phyloP scores from a whole-genome alignment of 2,113 vertebrate species.

The Amia ocellicauda region DNA sequence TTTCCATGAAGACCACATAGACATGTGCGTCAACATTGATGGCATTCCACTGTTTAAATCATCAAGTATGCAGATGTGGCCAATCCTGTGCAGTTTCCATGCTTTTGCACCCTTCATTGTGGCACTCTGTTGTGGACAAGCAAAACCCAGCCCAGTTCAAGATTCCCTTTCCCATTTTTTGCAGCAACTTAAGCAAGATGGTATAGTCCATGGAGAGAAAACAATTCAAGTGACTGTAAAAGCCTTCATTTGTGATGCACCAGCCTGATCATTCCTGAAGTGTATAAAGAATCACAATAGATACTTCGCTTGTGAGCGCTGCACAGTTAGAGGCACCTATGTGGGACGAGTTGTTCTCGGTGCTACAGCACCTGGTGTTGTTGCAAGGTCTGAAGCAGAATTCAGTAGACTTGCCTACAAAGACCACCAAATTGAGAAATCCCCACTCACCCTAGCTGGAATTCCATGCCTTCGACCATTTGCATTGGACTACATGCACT shows the following conservation, averaged over 20 bases:
- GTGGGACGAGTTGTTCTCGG: slow-evolving; percentile 16
- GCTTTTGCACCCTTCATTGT: slow-evolving; percentile 29
- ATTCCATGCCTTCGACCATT: slow-evolving; percentile 20
- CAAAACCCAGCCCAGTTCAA: slow-evolving; percentile 22
- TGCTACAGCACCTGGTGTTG: slow-evolving; percentile 7
- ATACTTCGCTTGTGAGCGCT: slow-evolving; percentile 25
- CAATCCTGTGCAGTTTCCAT: slow-evolving; percentile 21
- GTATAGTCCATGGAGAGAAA: background rate
- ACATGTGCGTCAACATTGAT: slow-evolving; percentile 29
- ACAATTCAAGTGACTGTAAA: background rate
- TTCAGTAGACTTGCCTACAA: slow-evolving; percentile 19
- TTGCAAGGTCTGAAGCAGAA: slow-evolving; percentile 11
- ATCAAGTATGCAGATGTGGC: slow-evolving; percentile 23
- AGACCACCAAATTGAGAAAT: slow-evolving; percentile 20
- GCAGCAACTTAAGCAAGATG: slow-evolving; percentile 23
- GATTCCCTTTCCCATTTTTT: slow-evolving; percentile 21
- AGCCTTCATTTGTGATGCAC: slow-evolving; percentile 22
- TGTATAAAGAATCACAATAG: slow-evolving; percentile 25
- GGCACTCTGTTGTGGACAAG: slow-evolving; percentile 26
- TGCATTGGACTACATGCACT: too few species aligned
- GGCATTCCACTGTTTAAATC: slow-evolving; percentile 31
- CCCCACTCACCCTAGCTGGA: slow-evolving; percentile 25
- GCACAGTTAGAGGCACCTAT: slow-evolving; percentile 11
- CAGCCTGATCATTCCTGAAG: slow-evolving; percentile 29
- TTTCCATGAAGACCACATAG: too few species aligned